phyloP scores from a whole-genome alignment of 2,113 vertebrate species.

The Podarcis muralis region DNA sequence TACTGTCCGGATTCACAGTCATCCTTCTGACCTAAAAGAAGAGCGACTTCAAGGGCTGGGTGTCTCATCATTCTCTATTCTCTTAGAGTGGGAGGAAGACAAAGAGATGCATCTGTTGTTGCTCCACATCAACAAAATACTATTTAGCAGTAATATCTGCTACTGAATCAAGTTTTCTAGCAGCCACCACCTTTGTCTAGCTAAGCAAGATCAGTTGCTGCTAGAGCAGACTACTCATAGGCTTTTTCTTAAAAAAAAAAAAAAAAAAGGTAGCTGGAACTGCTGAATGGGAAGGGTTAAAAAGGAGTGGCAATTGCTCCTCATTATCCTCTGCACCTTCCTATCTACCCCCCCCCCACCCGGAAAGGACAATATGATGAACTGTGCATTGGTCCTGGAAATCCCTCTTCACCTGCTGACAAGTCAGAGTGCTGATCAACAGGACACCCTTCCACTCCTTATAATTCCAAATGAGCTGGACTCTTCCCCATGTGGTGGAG shows the following conservation, averaged over 20 bases:
- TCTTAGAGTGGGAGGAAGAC: neutral
- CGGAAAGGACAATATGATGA: neutral
- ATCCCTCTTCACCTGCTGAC: neutral
- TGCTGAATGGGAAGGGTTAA: neutral
- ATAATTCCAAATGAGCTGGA: neutral
- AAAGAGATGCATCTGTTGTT: neutral
- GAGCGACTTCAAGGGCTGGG: neutral
- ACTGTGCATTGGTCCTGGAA: no score
- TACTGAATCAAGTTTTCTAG: neutral
- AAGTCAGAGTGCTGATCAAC: neutral
- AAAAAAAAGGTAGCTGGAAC: neutral
- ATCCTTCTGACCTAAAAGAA: neutral
- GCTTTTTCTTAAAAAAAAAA: neutral
- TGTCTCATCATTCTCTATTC: neutral
- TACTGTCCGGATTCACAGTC: slow-evolving; percentile 10
- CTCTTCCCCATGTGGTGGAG: neutral
- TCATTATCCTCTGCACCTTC: no score
- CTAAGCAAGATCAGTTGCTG: neutral
- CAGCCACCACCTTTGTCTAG: neutral
- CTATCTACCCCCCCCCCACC: neutral
- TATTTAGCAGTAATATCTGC: no score
- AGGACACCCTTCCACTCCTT: neutral
- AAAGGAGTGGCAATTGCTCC: neutral
- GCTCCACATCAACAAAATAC: neutral
- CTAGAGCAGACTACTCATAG: neutral